Evolutionary conservation across 2,888 invertebrate species (phyloP).

Genomic region (Philereme vetulata): DNA sequence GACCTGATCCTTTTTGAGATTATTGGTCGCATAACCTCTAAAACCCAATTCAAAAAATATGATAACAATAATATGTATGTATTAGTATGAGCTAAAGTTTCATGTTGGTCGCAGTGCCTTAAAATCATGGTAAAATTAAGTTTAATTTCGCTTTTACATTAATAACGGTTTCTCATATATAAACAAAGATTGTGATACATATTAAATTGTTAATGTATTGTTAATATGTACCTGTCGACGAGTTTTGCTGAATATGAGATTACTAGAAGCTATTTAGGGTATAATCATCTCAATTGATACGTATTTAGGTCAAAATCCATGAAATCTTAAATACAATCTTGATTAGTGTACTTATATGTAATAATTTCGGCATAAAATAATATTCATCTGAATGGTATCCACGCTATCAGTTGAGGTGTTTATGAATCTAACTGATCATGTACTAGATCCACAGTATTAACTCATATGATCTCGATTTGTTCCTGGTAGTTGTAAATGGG

Average conservation of each 20-base stretch:
- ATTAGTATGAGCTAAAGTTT: background rate
- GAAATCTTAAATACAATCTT: background rate
- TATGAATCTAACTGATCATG: conserved; percentile 32
- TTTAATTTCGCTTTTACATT: conserved; percentile 40
- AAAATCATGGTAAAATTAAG: conserved; percentile 13
- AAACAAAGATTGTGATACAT: conserved; percentile 29
- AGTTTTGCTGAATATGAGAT: conserved; percentile 38
- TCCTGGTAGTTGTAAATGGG: conserved; percentile 62
- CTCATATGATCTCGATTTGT: conserved; percentile 72
- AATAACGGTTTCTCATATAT: conserved; percentile 25
- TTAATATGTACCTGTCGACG: conserved; percentile 36
- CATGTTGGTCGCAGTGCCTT: conserved; percentile 26
- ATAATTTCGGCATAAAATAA: background rate
- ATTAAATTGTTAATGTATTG: conserved; percentile 33
- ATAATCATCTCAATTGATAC: conserved; percentile 49
- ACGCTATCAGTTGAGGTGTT: conserved; percentile 51
- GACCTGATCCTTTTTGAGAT: too few relatives aligned
- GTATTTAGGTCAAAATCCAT: background rate
- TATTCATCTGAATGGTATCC: background rate
- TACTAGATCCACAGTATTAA: conserved; percentile 40
- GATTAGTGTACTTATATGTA: background rate
- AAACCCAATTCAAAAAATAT: too few relatives aligned
- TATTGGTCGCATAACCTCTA: too few relatives aligned
- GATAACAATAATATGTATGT: too few relatives aligned
- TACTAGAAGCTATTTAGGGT: conserved; percentile 36